phyloP scores from a whole-genome alignment of 2,113 vertebrate species.

The Cnemophilus loriae region DNA sequence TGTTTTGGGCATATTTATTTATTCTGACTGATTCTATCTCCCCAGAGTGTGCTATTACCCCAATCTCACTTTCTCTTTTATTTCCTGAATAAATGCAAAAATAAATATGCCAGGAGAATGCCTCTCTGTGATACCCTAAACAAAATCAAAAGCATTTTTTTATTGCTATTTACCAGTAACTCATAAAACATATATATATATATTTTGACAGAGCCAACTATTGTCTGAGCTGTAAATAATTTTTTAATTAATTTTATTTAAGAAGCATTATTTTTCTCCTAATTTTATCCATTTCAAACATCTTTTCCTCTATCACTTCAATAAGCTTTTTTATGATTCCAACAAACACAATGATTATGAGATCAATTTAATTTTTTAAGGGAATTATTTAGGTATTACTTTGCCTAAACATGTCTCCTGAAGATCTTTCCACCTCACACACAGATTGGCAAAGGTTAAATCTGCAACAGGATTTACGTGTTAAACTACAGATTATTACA shows the following conservation, averaged over 20 bases:
- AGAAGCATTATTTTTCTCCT: not conserved
- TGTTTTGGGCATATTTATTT: slow-evolving; percentile 62
- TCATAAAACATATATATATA: not conserved
- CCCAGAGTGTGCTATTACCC: slow-evolving; percentile 21
- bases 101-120: slow-evolving; percentile 31
- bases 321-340: not conserved
- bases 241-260: not conserved
- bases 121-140: not conserved
- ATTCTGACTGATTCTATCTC: slow-evolving; percentile 47
- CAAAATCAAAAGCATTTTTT: not conserved
- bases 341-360: not conserved
- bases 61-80: not conserved
- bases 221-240: not conserved
- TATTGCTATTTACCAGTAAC: not conserved
- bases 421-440: not conserved
- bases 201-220: not conserved
- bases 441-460: not conserved
- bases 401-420: not conserved
- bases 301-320: not conserved
- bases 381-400: not conserved
- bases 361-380: not conserved
- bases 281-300: not conserved
- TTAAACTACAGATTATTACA: not conserved
- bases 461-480: not conserved
- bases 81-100: not conserved